Conservation (phyloP, 2,888 invertebrate species). For the Campoletis raptor region DNA sequence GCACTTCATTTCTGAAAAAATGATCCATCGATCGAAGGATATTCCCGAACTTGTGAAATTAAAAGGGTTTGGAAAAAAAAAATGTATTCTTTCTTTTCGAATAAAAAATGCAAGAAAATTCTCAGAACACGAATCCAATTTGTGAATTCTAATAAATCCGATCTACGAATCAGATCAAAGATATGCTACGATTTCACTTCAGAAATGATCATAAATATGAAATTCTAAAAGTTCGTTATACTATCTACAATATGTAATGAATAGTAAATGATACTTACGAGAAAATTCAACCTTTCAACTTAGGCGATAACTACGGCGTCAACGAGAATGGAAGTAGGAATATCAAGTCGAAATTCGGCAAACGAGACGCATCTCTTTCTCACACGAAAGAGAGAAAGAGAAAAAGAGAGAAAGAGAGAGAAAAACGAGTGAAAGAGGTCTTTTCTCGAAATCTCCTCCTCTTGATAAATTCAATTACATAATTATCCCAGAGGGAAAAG, state of each 20-base stretch:
- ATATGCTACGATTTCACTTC: not conserved
- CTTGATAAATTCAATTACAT: conserved; percentile 83
- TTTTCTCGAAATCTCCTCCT: conserved; percentile 19
- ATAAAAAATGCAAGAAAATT: not conserved
- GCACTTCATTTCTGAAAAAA: too few relatives aligned
- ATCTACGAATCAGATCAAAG: not conserved
- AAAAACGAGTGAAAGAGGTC: conserved; percentile 2
- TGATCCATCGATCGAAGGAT: too few relatives aligned
- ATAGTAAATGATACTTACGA: conserved; percentile 22
- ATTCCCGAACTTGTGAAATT: not conserved
- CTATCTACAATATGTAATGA: not conserved
- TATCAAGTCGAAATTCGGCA: conserved; percentile 34
- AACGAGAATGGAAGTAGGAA: conserved; percentile 36
- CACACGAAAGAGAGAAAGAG: conserved; percentile 1
- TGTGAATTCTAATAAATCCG: not conserved
- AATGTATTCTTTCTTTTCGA: too few relatives aligned
- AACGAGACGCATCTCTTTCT: conserved; percentile 52
- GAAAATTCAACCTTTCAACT: conserved; percentile 43
- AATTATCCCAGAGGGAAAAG: conserved; percentile 80
- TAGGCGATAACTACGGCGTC: conserved; percentile 42
- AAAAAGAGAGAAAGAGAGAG: conserved; percentile 14
- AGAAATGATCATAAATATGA: not conserved
- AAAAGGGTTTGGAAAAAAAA: not conserved
- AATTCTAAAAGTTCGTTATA: not conserved
- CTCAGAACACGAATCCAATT: not conserved